These are phyloP conservation scores for Nemoura dubitans DNA, from an alignment of 2,888 invertebrate species.

Conservation along the genomic window DNA sequence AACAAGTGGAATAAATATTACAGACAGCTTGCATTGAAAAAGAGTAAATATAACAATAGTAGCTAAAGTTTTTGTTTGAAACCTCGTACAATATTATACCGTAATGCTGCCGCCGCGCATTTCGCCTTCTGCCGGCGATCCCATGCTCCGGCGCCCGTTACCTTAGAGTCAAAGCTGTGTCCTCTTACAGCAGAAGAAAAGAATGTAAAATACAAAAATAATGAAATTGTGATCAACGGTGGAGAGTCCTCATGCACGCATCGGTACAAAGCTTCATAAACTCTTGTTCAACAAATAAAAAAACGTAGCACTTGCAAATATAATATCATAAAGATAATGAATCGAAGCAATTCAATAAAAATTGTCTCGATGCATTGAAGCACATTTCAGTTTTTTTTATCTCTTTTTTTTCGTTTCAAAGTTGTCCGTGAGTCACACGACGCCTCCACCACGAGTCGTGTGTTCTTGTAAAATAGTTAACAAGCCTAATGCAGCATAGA, in stretches of 20 bases:
- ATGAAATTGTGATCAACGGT: constrained; percentile 50
- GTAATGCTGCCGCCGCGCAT: constrained; percentile 65
- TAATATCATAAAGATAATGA: constrained; percentile 45
- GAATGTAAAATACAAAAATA: constrained; percentile 51
- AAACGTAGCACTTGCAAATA: constrained; percentile 51
- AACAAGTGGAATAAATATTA: constrained; percentile 52
- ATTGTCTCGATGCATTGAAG: constrained; percentile 49
- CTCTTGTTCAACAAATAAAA: constrained; percentile 50
- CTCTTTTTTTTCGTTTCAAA: constrained; percentile 26
- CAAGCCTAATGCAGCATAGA: constrained; percentile 41
- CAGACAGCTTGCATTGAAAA: constrained; percentile 52
- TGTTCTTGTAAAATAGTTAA: constrained; percentile 38
- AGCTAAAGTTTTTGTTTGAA: neutral
- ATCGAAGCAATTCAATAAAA: constrained; percentile 49
- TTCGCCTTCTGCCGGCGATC: constrained; percentile 69
- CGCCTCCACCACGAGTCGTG: constrained; percentile 17
- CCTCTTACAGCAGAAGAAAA: constrained; percentile 48
- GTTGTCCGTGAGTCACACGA: constrained; percentile 38
- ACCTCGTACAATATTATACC: constrained; percentile 23
- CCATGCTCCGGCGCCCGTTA: constrained; percentile 83
- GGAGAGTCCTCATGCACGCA: constrained; percentile 48
- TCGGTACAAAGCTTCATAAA: constrained; percentile 46
- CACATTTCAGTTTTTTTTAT: constrained; percentile 44
- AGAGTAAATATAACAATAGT: constrained; percentile 48
- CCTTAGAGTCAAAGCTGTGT: constrained; percentile 56